Evolutionary conservation across 2,797 vertebrate species (phyloP).

Genomic region (Clamator glandarius): DNA sequence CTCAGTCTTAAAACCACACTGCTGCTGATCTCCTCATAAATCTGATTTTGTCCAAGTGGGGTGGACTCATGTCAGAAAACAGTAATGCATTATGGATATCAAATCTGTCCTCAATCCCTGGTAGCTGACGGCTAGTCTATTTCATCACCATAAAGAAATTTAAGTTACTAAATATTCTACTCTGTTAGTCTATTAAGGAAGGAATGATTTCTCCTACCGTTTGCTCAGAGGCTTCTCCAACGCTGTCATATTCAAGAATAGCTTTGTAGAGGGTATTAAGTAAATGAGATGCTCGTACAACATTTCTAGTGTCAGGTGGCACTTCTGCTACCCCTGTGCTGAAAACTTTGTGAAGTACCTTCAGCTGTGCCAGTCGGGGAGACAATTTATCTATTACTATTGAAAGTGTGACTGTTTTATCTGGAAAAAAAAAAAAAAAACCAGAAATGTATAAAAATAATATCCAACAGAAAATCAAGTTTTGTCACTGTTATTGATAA

Average conservation of each 20-base stretch:
- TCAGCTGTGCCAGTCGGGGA: slow-evolving; percentile 92
- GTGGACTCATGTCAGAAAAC: not conserved
- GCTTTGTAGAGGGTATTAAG: slow-evolving; percentile 98
- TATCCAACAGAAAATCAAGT: not conserved
- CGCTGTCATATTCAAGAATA: slow-evolving; percentile 94
- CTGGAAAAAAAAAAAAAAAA: slow-evolving; percentile 67
- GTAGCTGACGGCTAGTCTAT: not conserved
- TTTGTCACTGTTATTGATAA: not conserved
- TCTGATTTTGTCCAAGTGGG: not conserved
- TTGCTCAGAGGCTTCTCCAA: slow-evolving; percentile 94
- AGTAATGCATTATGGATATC: not conserved
- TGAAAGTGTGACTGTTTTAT: slow-evolving; percentile 91
- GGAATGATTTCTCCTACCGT: slow-evolving; percentile 78
- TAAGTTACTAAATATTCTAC: not conserved
- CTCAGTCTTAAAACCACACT: not conserved
- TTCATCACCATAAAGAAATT: not conserved
- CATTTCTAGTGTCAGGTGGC: slow-evolving; percentile 91
- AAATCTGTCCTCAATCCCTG: not conserved
- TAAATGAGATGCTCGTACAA: slow-evolving; percentile 94
- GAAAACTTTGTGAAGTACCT: slow-evolving; percentile 93
- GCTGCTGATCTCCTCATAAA: not conserved
- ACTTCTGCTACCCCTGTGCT: slow-evolving; percentile 97
- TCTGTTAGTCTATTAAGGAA: not conserved
- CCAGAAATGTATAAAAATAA: not conserved
- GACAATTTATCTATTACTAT: slow-evolving; percentile 88